Conservation (phyloP, 2,888 invertebrate species). For the Andrena fulva region DNA sequence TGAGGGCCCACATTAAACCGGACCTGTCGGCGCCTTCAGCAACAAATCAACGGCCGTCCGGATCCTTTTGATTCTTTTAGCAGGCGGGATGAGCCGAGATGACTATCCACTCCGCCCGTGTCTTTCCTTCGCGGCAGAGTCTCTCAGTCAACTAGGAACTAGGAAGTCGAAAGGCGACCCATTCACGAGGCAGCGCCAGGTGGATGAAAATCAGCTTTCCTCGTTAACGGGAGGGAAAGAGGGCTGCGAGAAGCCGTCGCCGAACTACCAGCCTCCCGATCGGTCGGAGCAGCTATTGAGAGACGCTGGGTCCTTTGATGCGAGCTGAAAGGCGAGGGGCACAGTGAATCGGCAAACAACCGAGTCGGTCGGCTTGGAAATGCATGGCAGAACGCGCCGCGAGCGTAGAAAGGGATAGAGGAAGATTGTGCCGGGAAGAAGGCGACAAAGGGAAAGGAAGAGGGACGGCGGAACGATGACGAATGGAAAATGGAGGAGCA, state of each 20-base stretch:
- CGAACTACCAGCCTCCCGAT: not conserved
- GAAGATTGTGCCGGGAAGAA: not conserved
- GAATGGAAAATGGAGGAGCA: slow-evolving; percentile 66
- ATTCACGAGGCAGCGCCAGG: not conserved
- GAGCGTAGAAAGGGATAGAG: not conserved
- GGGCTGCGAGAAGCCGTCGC: not conserved
- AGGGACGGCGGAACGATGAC: slow-evolving; percentile 66
- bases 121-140: slow-evolving; percentile 16
- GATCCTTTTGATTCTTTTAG: slow-evolving; percentile 56
- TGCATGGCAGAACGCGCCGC: not conserved
- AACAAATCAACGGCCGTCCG: slow-evolving; percentile 55
- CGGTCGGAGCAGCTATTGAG: slow-evolving; percentile 20
- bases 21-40: slow-evolving; percentile 57
- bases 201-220: slow-evolving; percentile 11
- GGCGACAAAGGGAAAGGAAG: not conserved
- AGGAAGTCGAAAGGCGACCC: not conserved
- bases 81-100: slow-evolving; percentile 34
- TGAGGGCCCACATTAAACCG: slow-evolving; percentile 61
- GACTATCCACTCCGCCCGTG: slow-evolving; percentile 36
- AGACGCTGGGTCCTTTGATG: slow-evolving; percentile 19
- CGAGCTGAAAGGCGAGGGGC: slow-evolving; percentile 25
- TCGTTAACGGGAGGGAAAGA: not conserved
- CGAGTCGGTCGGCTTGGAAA: slow-evolving; percentile 16
- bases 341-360: slow-evolving; percentile 37
- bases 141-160: slow-evolving; percentile 32